phyloP scores from a whole-genome alignment of 2,797 vertebrate genomes.

The Denticeps clupeoides region DNA sequence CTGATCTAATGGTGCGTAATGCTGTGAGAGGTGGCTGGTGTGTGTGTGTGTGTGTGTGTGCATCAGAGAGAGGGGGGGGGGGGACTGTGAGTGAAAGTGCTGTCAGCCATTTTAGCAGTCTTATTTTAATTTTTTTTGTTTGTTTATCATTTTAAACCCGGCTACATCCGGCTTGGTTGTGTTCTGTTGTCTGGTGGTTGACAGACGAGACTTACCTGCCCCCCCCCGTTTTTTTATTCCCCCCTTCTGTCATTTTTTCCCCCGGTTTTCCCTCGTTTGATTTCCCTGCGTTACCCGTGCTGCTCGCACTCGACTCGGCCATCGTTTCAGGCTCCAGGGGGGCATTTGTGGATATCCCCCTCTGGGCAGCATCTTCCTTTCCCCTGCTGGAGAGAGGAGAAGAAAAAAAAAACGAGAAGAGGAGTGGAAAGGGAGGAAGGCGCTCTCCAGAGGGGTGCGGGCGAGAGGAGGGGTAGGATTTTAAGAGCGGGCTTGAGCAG shows the following conservation, averaged over 20 bases:
- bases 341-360: too few relatives aligned
- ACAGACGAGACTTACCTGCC: conserved; percentile 34
- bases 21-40: conserved; percentile 57
- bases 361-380: too few relatives aligned
- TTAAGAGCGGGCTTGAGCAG: conserved; percentile 48
- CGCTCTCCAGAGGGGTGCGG: conserved; percentile 35
- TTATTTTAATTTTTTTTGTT: conserved; percentile 37
- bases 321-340: too few relatives aligned
- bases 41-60: conserved; percentile 36
- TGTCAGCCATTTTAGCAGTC: conserved; percentile 95
- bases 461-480: conserved; percentile 8
- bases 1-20: conserved; percentile 78
- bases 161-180: too few relatives aligned
- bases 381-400: conserved; percentile 38
- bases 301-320: neutral
- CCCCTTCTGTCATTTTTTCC: neutral
- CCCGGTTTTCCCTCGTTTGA: neutral
- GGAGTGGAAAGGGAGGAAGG: conserved; percentile 4
- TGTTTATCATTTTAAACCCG: neutral
- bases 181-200: too few relatives aligned
- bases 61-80: conserved; percentile 40
- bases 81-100: conserved; percentile 74
- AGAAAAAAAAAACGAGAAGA: conserved; percentile 30
- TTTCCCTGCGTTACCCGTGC: too few relatives aligned
- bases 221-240: neutral